A percentile compares a stretch with the other conserved stretches of the same genome.
phyloP scores from a whole-genome alignment of 2,113 vertebrate species.

The Passerina amoena region DNA sequence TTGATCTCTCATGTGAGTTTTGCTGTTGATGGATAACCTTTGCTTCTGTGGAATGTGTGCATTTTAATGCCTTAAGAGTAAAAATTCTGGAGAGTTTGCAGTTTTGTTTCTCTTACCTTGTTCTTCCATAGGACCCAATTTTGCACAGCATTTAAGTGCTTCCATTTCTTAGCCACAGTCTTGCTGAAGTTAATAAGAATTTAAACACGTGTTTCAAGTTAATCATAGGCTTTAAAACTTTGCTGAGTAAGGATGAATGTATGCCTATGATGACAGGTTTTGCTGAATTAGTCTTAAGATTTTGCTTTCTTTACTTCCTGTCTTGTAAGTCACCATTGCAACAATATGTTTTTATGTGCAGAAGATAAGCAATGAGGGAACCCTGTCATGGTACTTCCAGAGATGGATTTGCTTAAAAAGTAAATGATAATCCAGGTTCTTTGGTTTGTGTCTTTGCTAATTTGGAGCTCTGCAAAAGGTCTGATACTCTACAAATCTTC shows the following conservation, averaged over 20 bases:
- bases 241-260: background rate
- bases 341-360: background rate
- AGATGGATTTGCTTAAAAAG: background rate
- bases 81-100: background rate
- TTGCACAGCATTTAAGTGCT: background rate
- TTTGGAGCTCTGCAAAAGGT: background rate
- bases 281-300: background rate
- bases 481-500: background rate
- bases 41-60: slow-evolving; percentile 35
- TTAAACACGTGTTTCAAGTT: background rate
- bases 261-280: background rate
- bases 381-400: background rate
- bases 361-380: background rate
- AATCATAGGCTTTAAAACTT: background rate
- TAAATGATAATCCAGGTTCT: background rate
- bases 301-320: background rate
- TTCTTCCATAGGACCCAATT: background rate
- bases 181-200: background rate
- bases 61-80: slow-evolving; percentile 21
- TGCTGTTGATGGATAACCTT: slow-evolving; percentile 72
- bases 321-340: background rate
- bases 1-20: slow-evolving; percentile 53
- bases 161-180: background rate
- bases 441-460: background rate
- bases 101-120: background rate